A percentile compares a stretch with the other conserved stretches of the same genome.
phyloP scores from a whole-genome alignment of 2,113 vertebrate genomes.

The Vulpes lagopus region DNA sequence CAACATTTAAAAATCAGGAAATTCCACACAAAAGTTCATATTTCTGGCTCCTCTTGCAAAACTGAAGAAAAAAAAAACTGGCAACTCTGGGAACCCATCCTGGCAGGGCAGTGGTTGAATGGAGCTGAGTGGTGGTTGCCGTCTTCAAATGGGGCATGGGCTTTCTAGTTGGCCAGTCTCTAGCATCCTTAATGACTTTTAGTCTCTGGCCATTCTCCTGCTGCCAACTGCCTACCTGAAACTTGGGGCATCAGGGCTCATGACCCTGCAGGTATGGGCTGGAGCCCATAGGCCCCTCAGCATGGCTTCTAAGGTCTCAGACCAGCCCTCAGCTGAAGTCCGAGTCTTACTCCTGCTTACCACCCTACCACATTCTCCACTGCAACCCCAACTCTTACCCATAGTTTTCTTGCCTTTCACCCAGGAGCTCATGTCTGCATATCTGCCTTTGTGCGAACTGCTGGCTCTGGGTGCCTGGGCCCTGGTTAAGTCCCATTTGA shows the following conservation, averaged over 20 bases:
- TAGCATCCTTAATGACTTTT: neutral
- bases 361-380: neutral
- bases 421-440: neutral
- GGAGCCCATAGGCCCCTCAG: neutral
- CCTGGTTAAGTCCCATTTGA: neutral
- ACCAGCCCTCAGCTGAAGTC: neutral
- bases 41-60: conserved; percentile 39
- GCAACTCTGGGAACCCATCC: neutral
- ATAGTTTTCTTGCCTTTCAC: neutral
- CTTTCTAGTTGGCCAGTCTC: neutral
- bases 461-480: neutral
- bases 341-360: neutral
- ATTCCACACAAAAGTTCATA: conserved; percentile 30
- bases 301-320: neutral
- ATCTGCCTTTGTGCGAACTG: neutral
- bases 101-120: neutral
- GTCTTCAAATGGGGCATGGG: neutral
- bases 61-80: neutral
- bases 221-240: neutral
- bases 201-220: neutral
- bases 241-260: neutral
- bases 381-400: neutral
- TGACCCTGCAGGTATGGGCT: neutral
- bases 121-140: neutral
- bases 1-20: conserved; percentile 57